These are phyloP conservation scores for Euschistus heros DNA, from an alignment of 1,140 invertebrate species.

Conservation along the genomic window DNA sequence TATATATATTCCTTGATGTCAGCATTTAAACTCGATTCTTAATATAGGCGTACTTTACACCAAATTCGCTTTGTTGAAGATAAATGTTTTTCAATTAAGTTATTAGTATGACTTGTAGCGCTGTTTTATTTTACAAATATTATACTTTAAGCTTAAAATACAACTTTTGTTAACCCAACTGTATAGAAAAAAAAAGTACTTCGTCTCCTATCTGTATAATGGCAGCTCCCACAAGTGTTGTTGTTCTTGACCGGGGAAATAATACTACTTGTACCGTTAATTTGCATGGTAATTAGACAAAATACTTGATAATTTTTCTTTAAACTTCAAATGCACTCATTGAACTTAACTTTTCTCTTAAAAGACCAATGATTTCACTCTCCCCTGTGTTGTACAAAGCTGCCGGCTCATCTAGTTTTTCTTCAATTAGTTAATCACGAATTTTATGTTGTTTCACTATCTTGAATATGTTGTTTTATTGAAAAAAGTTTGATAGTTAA, in stretches of 20 bases:
- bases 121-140: neutral
- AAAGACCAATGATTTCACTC: too few relatives aligned
- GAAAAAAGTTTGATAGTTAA: too few relatives aligned
- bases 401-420: too few relatives aligned
- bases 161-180: neutral
- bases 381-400: too few relatives aligned
- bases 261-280: conserved; percentile 89
- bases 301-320: neutral
- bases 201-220: neutral
- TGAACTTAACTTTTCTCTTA: too few relatives aligned
- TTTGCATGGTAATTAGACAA: conserved; percentile 52
- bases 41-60: conserved; percentile 8
- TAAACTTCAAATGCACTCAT: too few relatives aligned
- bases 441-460: too few relatives aligned
- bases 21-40: conserved; percentile 3
- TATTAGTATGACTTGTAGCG: neutral
- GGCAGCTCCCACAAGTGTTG: conserved; percentile 49
- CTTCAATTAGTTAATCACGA: too few relatives aligned
- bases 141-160: neutral
- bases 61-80: conserved; percentile 4
- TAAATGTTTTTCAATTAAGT: neutral
- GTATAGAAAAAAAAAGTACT: neutral
- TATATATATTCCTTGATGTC: neutral
- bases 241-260: conserved; percentile 82
- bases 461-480: too few relatives aligned